Evolutionary conservation across 2,113 vertebrate species (phyloP).

Genomic region (Coptodon bakossiorum): DNA sequence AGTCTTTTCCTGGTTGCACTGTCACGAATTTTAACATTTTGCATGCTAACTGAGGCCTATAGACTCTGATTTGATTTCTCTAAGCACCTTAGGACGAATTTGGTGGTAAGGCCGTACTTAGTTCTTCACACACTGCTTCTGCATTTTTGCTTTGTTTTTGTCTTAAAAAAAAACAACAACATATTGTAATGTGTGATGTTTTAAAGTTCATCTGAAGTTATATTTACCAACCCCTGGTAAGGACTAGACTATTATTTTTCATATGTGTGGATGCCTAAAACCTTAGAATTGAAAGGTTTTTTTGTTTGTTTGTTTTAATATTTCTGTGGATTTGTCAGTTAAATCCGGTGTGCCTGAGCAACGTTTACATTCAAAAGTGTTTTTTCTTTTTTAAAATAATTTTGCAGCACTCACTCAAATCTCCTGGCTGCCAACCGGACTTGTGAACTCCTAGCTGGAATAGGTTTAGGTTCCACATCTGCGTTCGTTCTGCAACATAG

Average conservation of each 20-base stretch:
- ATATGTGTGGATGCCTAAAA: background rate
- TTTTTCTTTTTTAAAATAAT: background rate
- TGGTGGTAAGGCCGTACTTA: background rate
- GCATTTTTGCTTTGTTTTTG: background rate
- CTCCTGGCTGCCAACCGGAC: slow-evolving; percentile 30
- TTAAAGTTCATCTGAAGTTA: background rate
- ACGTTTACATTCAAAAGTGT: background rate
- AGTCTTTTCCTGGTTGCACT: background rate
- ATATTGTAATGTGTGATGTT: background rate
- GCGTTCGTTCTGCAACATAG: background rate
- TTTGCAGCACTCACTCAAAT: slow-evolving; percentile 54
- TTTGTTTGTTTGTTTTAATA: background rate
- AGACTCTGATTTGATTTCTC: background rate
- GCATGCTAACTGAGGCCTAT: background rate
- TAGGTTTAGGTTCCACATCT: background rate
- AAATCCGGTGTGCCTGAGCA: accelerated
- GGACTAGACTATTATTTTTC: background rate
- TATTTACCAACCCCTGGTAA: background rate
- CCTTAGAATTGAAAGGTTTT: background rate
- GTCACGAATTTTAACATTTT: background rate
- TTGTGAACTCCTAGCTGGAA: background rate
- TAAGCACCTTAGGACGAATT: background rate
- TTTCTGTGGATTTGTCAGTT: background rate
- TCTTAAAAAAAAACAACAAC: accelerated
- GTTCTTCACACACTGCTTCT: background rate